Base-by-base conservation (phyloP, 2,888 invertebrate species). In the Exocentrus adspersus region DNA sequence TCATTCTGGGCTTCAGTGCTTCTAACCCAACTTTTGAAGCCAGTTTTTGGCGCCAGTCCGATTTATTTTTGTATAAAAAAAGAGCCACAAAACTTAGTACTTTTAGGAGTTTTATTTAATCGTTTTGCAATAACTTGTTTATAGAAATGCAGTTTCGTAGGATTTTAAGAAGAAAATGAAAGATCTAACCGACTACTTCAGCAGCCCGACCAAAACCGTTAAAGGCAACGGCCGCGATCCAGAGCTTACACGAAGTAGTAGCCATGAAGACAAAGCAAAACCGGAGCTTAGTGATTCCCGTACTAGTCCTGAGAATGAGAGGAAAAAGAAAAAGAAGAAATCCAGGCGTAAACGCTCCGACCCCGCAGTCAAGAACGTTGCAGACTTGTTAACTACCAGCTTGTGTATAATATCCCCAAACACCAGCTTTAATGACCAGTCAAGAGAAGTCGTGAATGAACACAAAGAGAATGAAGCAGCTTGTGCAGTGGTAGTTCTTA, bases 341-440 rank as follows among this genome's bases (percentile, higher is more conserved):
- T 63, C 50, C 19, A 52, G 52, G 24, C 60, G 67, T 19, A 72
- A 72, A 64, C 63, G 41, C 10, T 71, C 72, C 19, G 75, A 76
- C 60, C 73, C 74, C 21, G 67, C 62, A 37, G 72, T 73, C 9
- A 71, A 54, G 62, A 66, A 63, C 63, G 68, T 75, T 24, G 64
- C 72, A 1, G 62, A 72, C 50, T 68, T 75, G 41, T 64, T 74
- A n/a, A 69, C 70, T 12, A 68, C 51, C 60, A 70, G 58, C 59
- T 65, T 74, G 51, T 65, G 60, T 61, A 62, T 76, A 43, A 45
- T 69, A 21, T 75, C 74, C 9, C 75, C 74, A 20, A 70, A 72
- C 45, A 61, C 43, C 12, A 69, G 62, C 51, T 57, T 30, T 6
- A 43, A n/a, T 28, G 52, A 57, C 14, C 37, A n/a, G 14, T 6